Conservation (phyloP, 1,140 invertebrate genomes). For the Nebria ingens region DNA sequence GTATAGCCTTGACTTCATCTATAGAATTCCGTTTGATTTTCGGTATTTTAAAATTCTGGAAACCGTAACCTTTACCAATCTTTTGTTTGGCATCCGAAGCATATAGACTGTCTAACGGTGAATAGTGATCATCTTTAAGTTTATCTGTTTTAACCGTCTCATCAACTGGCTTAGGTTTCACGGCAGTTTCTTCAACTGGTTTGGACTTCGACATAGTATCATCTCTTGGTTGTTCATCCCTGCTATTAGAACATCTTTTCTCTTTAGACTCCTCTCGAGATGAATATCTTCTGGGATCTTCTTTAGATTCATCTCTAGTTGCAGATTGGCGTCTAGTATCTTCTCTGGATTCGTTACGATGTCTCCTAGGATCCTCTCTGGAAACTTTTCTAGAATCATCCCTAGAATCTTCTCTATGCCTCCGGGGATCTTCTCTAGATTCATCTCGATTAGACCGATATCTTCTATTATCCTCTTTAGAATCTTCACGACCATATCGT, state of each 20-base stretch:
- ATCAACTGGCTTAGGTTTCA: constrained; percentile 61
- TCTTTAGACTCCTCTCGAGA: too few species aligned
- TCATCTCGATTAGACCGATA: neutral
- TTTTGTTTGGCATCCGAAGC: constrained; percentile 31
- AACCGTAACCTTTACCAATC: constrained; percentile 40
- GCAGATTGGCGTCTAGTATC: neutral
- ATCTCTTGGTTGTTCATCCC: neutral
- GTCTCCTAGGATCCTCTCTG: too few species aligned
- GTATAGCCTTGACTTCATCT: neutral
- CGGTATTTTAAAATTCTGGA: constrained; percentile 54
- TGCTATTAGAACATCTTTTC: too few species aligned
- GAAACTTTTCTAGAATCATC: neutral
- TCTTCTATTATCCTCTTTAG: too few species aligned
- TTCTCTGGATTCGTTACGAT: neutral
- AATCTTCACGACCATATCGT: too few species aligned
- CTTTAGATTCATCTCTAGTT: neutral
- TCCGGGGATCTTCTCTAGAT: neutral
- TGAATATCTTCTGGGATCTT: too few species aligned
- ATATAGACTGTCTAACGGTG: constrained; percentile 48
- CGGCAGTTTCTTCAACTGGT: neutral
- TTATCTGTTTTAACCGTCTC: constrained; percentile 84
- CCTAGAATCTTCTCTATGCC: too few species aligned
- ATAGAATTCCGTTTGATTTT: constrained; percentile 40
- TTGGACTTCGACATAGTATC: neutral
- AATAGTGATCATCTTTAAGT: constrained; percentile 67